phyloP scores from a whole-genome alignment of 2,113 vertebrate species.

The Boleophthalmus pectinirostris region DNA sequence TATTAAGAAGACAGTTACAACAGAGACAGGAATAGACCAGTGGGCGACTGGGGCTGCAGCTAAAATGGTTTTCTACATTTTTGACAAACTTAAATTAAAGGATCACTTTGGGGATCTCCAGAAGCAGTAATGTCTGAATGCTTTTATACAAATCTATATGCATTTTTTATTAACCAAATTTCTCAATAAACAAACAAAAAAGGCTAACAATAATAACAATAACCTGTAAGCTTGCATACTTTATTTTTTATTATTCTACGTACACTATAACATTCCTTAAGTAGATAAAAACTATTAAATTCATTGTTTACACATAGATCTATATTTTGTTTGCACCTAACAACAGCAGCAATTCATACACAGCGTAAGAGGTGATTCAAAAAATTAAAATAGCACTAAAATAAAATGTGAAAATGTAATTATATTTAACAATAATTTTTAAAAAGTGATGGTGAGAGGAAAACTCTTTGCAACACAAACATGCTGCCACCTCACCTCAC shows the following conservation, averaged over 20 bases:
- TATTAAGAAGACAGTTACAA: neutral
- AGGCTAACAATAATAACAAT: too few relatives aligned
- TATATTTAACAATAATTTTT: neutral
- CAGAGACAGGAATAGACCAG: neutral
- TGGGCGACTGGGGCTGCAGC: neutral
- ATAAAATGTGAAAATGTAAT: neutral
- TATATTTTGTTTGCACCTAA: too few relatives aligned
- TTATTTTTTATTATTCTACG: neutral
- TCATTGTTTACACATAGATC: too few relatives aligned
- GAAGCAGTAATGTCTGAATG: neutral
- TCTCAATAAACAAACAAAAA: too few relatives aligned
- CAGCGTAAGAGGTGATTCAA: neutral
- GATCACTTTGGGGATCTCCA: neutral
- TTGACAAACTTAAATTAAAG: neutral
- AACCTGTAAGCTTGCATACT: too few relatives aligned
- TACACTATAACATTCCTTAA: neutral
- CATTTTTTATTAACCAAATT: too few relatives aligned
- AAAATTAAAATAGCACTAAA: neutral
- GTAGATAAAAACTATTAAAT: neutral
- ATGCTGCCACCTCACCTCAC: constrained; percentile 29
- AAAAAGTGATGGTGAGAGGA: neutral
- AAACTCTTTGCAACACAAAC: constrained; percentile 14
- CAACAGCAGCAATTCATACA: neutral
- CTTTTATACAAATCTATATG: neutral
- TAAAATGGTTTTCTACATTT: neutral